Percentiles rank a stretch among this genome's conserved stretches.
Conservation (phyloP, 2,888 invertebrate genomes). For the Brachyptera risi region DNA sequence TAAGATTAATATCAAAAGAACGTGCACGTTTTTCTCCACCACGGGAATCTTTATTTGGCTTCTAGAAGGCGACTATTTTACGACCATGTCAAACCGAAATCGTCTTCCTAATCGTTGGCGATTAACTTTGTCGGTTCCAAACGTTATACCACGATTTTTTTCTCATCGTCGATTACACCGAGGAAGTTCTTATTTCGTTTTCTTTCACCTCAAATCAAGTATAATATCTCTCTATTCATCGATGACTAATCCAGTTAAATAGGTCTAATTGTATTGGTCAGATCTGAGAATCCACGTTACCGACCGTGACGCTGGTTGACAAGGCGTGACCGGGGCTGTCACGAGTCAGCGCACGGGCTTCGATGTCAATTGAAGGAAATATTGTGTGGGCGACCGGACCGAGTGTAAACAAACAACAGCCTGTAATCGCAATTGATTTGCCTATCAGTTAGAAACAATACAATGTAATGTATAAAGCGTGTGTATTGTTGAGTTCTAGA, state of each 20-base stretch:
- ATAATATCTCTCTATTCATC: neutral
- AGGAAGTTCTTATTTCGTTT: neutral
- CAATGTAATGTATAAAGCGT: too few relatives aligned
- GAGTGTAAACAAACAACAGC: neutral
- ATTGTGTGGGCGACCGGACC: neutral
- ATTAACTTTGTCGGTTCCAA: too few relatives aligned
- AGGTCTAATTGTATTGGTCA: neutral
- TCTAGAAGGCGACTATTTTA: too few relatives aligned
- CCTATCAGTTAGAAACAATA: too few relatives aligned
- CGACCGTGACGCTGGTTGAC: neutral
- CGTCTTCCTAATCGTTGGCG: too few relatives aligned
- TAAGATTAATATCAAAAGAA: too few relatives aligned
- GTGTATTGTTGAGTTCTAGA: too few relatives aligned
- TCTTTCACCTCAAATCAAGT: neutral
- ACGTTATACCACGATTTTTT: too few relatives aligned
- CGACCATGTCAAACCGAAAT: too few relatives aligned
- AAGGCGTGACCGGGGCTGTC: constrained; percentile 9
- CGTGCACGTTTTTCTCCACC: too few relatives aligned
- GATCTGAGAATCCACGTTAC: neutral
- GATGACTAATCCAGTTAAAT: constrained; percentile 6
- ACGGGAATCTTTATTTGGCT: too few relatives aligned
- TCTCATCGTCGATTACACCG: too few relatives aligned
- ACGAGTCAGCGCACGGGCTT: neutral
- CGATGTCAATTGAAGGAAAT: neutral
- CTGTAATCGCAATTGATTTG: constrained; percentile 14